Conservation (phyloP, 2,888 invertebrate genomes). For the Lycia hirtaria region DNA sequence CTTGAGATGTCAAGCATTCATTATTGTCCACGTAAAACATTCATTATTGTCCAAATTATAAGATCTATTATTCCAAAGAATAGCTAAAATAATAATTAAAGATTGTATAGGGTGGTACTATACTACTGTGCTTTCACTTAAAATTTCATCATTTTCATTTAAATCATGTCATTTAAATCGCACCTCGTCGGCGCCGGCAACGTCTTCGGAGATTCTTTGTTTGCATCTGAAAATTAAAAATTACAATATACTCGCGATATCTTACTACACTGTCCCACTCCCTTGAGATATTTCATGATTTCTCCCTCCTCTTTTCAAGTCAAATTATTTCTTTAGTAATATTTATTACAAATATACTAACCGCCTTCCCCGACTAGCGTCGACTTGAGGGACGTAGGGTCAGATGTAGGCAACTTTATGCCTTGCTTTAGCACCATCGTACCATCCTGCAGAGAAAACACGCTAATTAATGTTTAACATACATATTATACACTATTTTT, state of each 20-base stretch:
- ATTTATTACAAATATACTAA: slow-evolving; percentile 31
- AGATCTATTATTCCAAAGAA: background rate
- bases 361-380: slow-evolving; percentile 58
- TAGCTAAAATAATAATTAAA: background rate
- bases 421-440: slow-evolving; percentile 81
- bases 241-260: background rate
- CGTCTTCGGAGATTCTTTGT: slow-evolving; percentile 62
- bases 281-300: no score
- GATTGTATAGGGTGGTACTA: no score
- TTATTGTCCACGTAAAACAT: no score
- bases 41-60: background rate
- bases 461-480: background rate
- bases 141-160: background rate
- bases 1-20: no score
- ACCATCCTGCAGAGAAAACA: slow-evolving; percentile 63
- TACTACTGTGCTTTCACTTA: no score
- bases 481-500: background rate
- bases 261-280: no score
- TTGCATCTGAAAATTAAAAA: slow-evolving; percentile 51
- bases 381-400: slow-evolving; percentile 57
- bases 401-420: slow-evolving; percentile 69
- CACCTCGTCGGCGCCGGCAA: slow-evolving; percentile 61
- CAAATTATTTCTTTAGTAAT: no score
- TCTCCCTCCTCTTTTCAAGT: no score
- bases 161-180: slow-evolving; percentile 51